Base-by-base conservation (phyloP, 1,140 invertebrate genomes). In the Saccostrea cuccullata region DNA sequence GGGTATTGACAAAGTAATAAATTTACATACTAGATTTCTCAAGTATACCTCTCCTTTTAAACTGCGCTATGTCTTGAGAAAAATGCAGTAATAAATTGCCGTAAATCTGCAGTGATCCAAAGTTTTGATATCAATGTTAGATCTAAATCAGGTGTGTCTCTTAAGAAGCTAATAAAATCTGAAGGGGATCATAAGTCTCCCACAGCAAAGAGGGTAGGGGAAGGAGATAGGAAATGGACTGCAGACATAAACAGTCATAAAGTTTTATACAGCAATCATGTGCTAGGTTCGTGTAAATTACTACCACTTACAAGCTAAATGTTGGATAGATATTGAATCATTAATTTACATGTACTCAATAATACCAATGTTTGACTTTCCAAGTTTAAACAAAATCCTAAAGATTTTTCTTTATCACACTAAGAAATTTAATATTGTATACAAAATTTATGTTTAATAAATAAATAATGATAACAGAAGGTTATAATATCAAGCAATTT, bases 131-230 rank as follows among this genome's bases (percentile, higher is more conserved):
- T 77, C 70, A 77, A 77, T 30, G 70, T 11, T 13, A 30, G 11
- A 77, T 64, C 70, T 15, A 77, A 13, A 36, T 30, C 60, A 67
- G 26, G 70, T 77, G 70, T 77, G 70, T 36, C 70, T 77, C 26
- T 77, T 4, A 36, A 36, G 70, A 40, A 77, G 70, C 30, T 36
- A 77, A 77, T 77, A 77, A 77, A 77, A 77, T 5, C 26, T 77
- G 70, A 77, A 30, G 26, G 2, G 70, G 26, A 17, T 30, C 70
- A 15, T 30, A 36, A 77, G 70, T 36, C 26, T 12, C 13, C 23
- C 26, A 67, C 20, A 67, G 60, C 60, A 30, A 30, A 77, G 1
- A 30, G 9, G 15, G 70, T 26, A 36, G 23, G 70, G 15, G 70
- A 77, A 36, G 13, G 13, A 30, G 70, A 77, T 77, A 36, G 13